Evolutionary conservation across 2,888 invertebrate genomes (phyloP).

Genomic region (Mamestra brassicae): DNA sequence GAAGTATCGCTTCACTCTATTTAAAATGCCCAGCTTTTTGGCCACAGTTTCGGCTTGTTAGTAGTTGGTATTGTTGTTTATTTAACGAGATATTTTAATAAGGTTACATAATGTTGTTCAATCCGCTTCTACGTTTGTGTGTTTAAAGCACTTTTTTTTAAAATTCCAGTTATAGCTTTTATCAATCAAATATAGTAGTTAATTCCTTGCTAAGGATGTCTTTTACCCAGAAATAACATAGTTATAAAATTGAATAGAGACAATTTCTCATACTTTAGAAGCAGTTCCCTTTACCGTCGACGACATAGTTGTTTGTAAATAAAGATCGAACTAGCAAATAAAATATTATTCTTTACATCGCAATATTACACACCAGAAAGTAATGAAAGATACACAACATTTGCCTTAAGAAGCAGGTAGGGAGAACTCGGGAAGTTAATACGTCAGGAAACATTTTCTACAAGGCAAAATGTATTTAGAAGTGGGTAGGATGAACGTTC

Average conservation of each 20-base stretch:
- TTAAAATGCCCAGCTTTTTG: too few species aligned
- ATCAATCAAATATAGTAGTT: too few species aligned
- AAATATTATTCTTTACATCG: constrained; percentile 5
- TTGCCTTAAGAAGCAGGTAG: constrained; percentile 38
- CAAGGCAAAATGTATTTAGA: constrained; percentile 49
- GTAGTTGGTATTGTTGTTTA: neutral
- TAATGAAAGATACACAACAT: constrained; percentile 58
- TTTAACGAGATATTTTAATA: neutral
- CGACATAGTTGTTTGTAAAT: neutral
- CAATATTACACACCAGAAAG: constrained; percentile 27
- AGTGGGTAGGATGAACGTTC: constrained; percentile 33
- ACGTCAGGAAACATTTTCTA: constrained; percentile 48
- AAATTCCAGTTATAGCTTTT: neutral
- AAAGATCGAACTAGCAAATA: neutral
- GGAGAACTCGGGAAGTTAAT: constrained; percentile 42
- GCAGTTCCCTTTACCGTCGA: neutral
- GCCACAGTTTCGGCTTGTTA: too few species aligned
- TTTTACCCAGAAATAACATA: neutral
- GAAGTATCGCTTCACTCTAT: too few species aligned
- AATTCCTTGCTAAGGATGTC: neutral
- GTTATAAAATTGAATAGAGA: neutral
- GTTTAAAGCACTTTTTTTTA: neutral
- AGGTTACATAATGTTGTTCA: neutral
- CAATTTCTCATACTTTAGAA: neutral
- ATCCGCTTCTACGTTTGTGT: too few species aligned